phyloP scores from a whole-genome alignment of 2,113 vertebrate species.

The Ictidomys tridecemlineatus region DNA sequence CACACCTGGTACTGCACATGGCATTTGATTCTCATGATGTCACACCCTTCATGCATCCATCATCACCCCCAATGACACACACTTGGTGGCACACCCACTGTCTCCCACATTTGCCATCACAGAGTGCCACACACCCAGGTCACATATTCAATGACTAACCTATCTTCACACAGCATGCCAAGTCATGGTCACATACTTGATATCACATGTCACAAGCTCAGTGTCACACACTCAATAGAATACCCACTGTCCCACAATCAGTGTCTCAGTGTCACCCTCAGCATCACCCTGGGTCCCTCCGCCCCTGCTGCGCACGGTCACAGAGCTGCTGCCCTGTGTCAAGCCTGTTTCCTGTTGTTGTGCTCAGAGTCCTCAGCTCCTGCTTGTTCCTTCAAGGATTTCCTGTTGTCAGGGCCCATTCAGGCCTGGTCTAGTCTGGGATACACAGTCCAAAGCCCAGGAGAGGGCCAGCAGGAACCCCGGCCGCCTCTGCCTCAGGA shows the following conservation, averaged over 20 bases:
- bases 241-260: neutral
- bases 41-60: neutral
- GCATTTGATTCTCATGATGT: neutral
- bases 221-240: neutral
- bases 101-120: neutral
- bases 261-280: neutral
- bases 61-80: neutral
- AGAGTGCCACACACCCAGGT: neutral
- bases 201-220: neutral
- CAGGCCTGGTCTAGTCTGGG: slow-evolving; percentile 20
- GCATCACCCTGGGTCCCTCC: neutral
- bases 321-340: slow-evolving; percentile 73
- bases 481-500: neutral
- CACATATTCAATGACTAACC: neutral
- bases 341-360: slow-evolving; percentile 82
- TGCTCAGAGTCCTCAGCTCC: slow-evolving; percentile 61
- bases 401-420: slow-evolving; percentile 78
- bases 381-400: slow-evolving; percentile 77
- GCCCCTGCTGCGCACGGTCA: neutral
- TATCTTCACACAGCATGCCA: neutral
- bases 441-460: slow-evolving; percentile 7
- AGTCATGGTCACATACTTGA: neutral
- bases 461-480: neutral
- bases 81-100: neutral
- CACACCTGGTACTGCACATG: neutral